Base-by-base conservation (phyloP, 1,140 invertebrate genomes). In the Trichomalopsis sarcophagae region DNA sequence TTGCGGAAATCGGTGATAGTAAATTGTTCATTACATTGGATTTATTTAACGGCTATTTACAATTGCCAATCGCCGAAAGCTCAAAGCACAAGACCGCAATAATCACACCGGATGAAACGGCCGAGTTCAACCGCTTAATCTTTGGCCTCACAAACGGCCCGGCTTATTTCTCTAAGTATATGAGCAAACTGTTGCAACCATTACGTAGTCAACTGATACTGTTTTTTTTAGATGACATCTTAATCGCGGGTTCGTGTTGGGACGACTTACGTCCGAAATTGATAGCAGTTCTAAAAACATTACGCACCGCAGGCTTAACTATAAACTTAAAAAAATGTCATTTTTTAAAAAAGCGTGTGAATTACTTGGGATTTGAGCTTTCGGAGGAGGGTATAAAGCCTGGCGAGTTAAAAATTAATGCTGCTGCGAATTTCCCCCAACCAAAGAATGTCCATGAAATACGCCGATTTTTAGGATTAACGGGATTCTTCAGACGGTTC, bases 391-490 rank as follows among this genome's bases (percentile, higher is more conserved):
- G 84, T 17, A 82, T 88, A 10, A 84, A 77, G 81, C 91, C 91
- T 0, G 88, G 85, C 4, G 55, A 81, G n/a, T 71, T 88, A n/a
- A 93, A 93, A 85, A 83, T 90, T 17, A 10, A 66, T 36, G 88
- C 90, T 0, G 89, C 92, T 30, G 40, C 76, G 55, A 33, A 88
- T 13, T 87, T 91, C 68, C 89, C 90, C 10, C 44, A 78, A 47
- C 92, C 92, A 9, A 82, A 77, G 21, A 91, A 89, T 66, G 86
- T 89, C 1, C 90, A 89, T 62, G 75, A 89, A 74, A 77, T 92
- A 1, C 86, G 91, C 80, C 66, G 87, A 36, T 92, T 91, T 84
- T 55, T 92, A 9, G 91, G 91, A n/a, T 73, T 92, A 77, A 89
- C 88, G 4, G 88, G 88, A 40, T 91, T 91, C 87, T 91, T 92